phyloP scores from a whole-genome alignment of 2,797 vertebrate species.

The Acanthurus tractus region DNA sequence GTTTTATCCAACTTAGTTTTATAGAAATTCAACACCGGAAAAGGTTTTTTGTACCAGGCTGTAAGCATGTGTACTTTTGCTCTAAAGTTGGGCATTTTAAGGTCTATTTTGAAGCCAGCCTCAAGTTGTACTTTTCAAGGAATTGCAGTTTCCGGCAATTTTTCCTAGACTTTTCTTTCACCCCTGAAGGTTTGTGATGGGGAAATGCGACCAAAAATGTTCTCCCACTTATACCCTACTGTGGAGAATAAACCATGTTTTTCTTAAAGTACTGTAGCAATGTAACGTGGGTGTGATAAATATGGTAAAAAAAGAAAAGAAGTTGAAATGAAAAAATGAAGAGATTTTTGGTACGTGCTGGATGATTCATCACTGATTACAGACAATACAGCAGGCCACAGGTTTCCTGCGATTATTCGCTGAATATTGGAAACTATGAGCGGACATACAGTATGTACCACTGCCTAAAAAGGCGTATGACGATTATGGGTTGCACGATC shows the following conservation, averaged over 20 bases:
- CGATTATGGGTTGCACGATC: not conserved
- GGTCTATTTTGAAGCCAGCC: too few species aligned
- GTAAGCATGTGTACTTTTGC: too few species aligned
- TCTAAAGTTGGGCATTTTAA: too few species aligned
- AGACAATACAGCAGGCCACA: conserved; percentile 29
- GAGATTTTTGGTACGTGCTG: not conserved
- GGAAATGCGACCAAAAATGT: not conserved
- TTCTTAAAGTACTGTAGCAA: not conserved
- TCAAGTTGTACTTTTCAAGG: too few species aligned
- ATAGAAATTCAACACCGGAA: too few species aligned
- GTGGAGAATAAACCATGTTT: not conserved
- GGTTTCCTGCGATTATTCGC: conserved; percentile 45
- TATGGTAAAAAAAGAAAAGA: not conserved
- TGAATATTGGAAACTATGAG: conserved; percentile 23
- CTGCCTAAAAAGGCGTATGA: not conserved
- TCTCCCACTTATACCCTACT: not conserved
- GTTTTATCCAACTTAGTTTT: too few species aligned
- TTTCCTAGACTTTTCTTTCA: too few species aligned
- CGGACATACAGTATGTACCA: conserved; percentile 3
- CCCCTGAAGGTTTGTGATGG: too few species aligned
- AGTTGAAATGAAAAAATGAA: conserved; percentile 11
- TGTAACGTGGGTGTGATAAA: conserved; percentile 16
- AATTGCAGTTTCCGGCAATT: too few species aligned
- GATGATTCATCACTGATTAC: conserved; percentile 39
- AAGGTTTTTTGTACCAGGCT: too few species aligned